Conservation (phyloP, 2,113 vertebrate species). For the Cryptotis parvus region DNA sequence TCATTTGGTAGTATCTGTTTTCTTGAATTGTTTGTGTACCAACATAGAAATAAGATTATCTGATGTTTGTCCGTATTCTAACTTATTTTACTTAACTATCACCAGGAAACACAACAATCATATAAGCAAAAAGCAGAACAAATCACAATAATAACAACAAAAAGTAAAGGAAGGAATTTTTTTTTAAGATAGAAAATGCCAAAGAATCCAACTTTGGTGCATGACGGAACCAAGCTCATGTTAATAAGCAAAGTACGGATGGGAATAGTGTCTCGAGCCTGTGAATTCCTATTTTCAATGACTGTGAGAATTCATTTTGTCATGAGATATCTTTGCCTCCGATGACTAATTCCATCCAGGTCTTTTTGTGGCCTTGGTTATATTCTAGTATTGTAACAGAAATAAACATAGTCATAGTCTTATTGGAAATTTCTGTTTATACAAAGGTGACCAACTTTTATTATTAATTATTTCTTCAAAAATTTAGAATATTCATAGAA, state of each 20-base stretch:
- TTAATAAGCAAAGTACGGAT: background rate
- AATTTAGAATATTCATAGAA: constrained; percentile 2
- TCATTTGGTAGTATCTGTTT: too few species aligned
- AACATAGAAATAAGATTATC: too few species aligned
- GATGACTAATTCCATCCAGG: background rate
- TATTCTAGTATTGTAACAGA: background rate
- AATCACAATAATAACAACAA: too few species aligned
- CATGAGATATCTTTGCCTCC: too few species aligned
- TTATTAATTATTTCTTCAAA: constrained; percentile 24
- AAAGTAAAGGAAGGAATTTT: too few species aligned
- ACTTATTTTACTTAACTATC: too few species aligned
- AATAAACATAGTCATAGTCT: background rate
- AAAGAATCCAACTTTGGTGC: background rate
- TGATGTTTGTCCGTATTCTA: too few species aligned
- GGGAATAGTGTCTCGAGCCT: background rate
- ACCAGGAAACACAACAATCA: too few species aligned
- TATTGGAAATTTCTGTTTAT: background rate
- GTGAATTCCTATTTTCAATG: constrained; percentile 1
- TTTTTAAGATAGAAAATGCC: too few species aligned
- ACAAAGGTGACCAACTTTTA: background rate
- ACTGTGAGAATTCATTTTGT: background rate
- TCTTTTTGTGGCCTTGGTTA: background rate
- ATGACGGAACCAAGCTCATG: background rate
- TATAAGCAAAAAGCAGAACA: too few species aligned
- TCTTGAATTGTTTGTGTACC: too few species aligned